Percentiles rank a stretch among this genome's conserved stretches.
These are phyloP conservation scores for Sebastes schlegelii DNA, from an alignment of 2,113 vertebrate genomes.

Conservation along the genomic window DNA sequence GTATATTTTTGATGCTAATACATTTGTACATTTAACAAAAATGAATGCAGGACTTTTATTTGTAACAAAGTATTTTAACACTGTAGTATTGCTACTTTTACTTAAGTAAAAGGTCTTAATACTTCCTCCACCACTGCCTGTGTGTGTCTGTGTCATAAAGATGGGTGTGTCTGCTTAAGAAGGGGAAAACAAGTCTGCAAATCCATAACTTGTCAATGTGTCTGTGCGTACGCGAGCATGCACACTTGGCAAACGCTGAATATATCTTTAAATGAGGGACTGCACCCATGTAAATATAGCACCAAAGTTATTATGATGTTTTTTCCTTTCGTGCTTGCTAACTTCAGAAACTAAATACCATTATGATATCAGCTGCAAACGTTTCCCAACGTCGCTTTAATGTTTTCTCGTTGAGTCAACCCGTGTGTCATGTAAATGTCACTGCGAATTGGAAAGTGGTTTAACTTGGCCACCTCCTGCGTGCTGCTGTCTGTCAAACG, in stretches of 20 bases:
- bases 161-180: constrained; percentile 25
- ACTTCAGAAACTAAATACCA: not conserved
- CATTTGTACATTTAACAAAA: too few relatives aligned
- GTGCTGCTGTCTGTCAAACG: constrained; percentile 75
- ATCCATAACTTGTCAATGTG: constrained; percentile 32
- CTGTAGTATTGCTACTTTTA: too few relatives aligned
- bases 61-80: too few relatives aligned
- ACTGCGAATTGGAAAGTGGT: constrained; percentile 56
- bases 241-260: not conserved
- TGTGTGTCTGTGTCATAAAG: constrained; percentile 38
- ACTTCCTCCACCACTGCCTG: too few relatives aligned
- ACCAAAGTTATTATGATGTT: not conserved
- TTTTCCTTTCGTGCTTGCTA: not conserved
- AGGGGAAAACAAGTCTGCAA: not conserved
- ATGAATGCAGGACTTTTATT: too few relatives aligned
- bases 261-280: not conserved
- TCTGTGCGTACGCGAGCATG: constrained; percentile 1
- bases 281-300: constrained; percentile 20
- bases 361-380: constrained; percentile 12
- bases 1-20: too few relatives aligned
- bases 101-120: too few relatives aligned
- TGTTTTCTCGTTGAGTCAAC: constrained; percentile 36
- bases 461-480: constrained; percentile 63
- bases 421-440: constrained; percentile 68
- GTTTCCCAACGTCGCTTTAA: constrained; percentile 20